These are phyloP conservation scores for Pardosa pseudoannulata DNA, from an alignment of 2,888 invertebrate species.

Conservation along the genomic window DNA sequence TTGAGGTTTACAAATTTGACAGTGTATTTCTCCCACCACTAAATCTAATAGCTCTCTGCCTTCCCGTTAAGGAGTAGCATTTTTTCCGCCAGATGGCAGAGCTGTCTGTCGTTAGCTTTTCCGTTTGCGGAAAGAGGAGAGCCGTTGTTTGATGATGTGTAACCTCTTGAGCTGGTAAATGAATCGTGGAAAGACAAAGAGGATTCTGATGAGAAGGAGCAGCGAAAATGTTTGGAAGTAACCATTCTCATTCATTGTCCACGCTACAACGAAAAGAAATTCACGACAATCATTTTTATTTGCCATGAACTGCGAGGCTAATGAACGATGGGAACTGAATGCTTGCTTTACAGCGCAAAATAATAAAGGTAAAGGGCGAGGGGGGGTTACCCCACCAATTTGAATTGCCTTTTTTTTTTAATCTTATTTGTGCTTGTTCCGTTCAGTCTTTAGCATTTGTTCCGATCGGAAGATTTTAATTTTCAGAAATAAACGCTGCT, in stretches of 20 bases:
- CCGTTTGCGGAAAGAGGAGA: constrained; percentile 53
- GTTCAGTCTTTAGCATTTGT: constrained; percentile 53
- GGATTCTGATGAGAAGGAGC: constrained; percentile 64
- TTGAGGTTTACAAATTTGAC: too few relatives aligned
- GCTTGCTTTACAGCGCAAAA: constrained; percentile 35
- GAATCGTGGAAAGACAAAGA: constrained; percentile 72
- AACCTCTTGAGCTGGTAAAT: constrained; percentile 71
- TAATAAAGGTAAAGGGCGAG: constrained; percentile 7
- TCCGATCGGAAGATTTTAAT: constrained; percentile 65
- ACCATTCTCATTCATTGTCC: constrained; percentile 69
- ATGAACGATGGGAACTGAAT: constrained; percentile 60
- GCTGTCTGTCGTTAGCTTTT: constrained; percentile 22
- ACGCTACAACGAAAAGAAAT: constrained; percentile 62
- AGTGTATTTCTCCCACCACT: too few relatives aligned
- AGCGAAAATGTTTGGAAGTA: constrained; percentile 71
- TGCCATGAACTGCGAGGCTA: constrained; percentile 66
- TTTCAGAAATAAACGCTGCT: constrained; percentile 67
- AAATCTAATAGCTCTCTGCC: too few relatives aligned
- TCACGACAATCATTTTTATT: constrained; percentile 72
- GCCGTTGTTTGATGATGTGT: constrained; percentile 72
- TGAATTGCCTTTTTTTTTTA: constrained; percentile 53
- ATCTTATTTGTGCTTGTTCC: constrained; percentile 40
- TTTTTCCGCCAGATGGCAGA: constrained; percentile 34
- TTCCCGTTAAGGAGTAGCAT: not conserved
- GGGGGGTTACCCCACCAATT: constrained; percentile 38